Evolutionary conservation across 2,888 invertebrate genomes (phyloP), one percentile per base, ranked within the genome.

Genomic region (Xestia rhomboidea): DNA sequence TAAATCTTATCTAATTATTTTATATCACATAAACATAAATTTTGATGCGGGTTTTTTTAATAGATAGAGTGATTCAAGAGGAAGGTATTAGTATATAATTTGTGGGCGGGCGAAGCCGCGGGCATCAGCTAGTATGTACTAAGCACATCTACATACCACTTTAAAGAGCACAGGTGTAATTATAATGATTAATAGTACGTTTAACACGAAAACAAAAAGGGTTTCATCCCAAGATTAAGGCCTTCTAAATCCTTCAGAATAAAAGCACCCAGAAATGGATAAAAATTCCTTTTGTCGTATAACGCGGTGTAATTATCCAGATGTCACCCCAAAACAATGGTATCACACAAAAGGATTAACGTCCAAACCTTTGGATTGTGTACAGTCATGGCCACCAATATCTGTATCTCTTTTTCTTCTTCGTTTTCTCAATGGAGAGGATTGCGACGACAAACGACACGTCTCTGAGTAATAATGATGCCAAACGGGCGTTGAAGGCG

Each of bases 281-380:
- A 71, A 84, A 51, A 70, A 57, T 21, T 27, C 6, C 63, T 54
- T 76, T 85, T 71, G 71, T 86, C 63, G 30, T 46, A 62, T 68
- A 73, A 83, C 71, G 41, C 78, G 64, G 57, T 62, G 57, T 75
- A 87, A 87, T 87, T 79, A 87, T 76, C 73, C 64, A 80, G 71
- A 70, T 68, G 75, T 73, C 80, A 84, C 76, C 41, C 41, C 64
- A 38, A 67, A 73, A 88, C 80, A 87, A 88, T 79, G 73, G 64
- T 51, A 34, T 66, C 67, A 60, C 76, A 79, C 77, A 80, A 76
- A 57, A 71, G 81, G 86, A 85, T 86, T 85, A 77, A 60, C 46
- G 60, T n/a, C 8, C 30, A 21, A 64, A 86, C 79, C 81, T 70
- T 75, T 73, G 76, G 78, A 81, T 79, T 79, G 80, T 84, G 75